Base-by-base conservation (phyloP, 1,140 invertebrate species). In the Mya arenaria region DNA sequence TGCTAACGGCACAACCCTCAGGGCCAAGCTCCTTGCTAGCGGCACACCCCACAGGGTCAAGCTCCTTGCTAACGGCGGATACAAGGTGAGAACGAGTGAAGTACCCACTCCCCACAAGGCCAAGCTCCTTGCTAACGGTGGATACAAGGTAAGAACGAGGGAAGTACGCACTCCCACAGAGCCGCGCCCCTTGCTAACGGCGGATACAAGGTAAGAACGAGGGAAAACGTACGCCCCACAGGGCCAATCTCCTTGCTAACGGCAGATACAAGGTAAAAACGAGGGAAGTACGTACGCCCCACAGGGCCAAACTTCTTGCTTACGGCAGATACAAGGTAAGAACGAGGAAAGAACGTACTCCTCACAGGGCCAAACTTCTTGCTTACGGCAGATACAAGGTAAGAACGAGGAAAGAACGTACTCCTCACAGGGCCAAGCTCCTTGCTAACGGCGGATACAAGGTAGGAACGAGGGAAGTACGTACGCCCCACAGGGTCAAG, bases 111-210 rank as follows among this genome's bases (percentile, higher is more conserved):
- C n/a, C n/a, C n/a, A n/a, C n/a, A n/a, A n/a, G n/a, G n/a, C n/a
- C 19, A 1, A 28, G 30, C 15, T 28, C 4, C 4, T 23, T 62
- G 91, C 91, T 25, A 92, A 92, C 62, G 60, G 66, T 28, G 89
- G 87, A 5, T 92, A 90, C 83, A 90, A 91, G 88, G 91, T 92
- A 77, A 90, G 88, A 41, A 85, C 91, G 0, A 91, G 86, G 88
- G 23, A 4, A 4, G 17, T 62, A 17, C 28, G 15, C 32, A 17
- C 28, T 23, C 30, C 28, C 3, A 62, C n/a, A 17, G 58, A 23
- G 15, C n/a, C 17, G 2, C 15, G 19, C 15, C 58, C 15, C 58
- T 28, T 28, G 19, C 15, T 15, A 19, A n/a, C n/a, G n/a, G n/a
- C n/a, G n/a, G n/a, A n/a, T n/a, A n/a, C n/a, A n/a, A n/a, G n/a